Evolutionary conservation across 2,113 vertebrate genomes (phyloP).

Genomic region (Esox niger): DNA sequence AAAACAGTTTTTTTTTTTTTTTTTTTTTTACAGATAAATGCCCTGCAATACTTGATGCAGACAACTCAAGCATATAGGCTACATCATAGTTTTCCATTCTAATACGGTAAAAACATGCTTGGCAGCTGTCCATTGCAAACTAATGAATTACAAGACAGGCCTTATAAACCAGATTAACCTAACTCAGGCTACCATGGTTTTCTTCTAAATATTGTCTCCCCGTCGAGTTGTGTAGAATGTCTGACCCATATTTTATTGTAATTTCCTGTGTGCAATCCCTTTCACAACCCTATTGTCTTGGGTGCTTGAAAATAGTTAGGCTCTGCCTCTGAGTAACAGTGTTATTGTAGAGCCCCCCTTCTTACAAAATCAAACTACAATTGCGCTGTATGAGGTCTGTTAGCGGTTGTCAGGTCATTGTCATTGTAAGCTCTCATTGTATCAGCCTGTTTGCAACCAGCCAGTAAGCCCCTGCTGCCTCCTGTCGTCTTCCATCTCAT

Average conservation of each 20-base stretch:
- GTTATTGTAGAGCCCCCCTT: background rate
- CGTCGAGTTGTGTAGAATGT: constrained; percentile 26
- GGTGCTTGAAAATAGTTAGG: constrained; percentile 46
- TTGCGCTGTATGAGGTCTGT: background rate
- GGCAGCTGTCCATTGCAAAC: constrained; percentile 28
- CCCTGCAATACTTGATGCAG: constrained; percentile 23
- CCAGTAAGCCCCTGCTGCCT: no score
- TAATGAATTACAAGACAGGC: constrained; percentile 33
- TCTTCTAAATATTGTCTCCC: constrained; percentile 30
- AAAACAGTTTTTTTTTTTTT: no score
- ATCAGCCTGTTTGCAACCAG: no score
- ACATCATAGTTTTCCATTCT: constrained; percentile 28
- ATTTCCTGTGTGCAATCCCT: constrained; percentile 37
- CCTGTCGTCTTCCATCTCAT: no score
- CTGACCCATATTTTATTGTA: constrained; percentile 9
- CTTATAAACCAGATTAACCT: constrained; percentile 27
- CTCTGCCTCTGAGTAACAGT: constrained; percentile 9
- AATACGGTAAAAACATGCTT: constrained; percentile 24
- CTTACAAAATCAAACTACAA: background rate
- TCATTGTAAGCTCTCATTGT: background rate
- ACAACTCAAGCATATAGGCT: constrained; percentile 10
- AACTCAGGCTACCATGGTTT: constrained; percentile 39
- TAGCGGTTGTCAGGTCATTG: background rate
- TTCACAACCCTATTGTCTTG: constrained; percentile 54
- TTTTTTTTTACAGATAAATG: no score